A percentile compares a stretch with the other conserved stretches of the same genome.
Conservation (phyloP, 2,797 vertebrate species). For the Trematomus bernacchii region DNA sequence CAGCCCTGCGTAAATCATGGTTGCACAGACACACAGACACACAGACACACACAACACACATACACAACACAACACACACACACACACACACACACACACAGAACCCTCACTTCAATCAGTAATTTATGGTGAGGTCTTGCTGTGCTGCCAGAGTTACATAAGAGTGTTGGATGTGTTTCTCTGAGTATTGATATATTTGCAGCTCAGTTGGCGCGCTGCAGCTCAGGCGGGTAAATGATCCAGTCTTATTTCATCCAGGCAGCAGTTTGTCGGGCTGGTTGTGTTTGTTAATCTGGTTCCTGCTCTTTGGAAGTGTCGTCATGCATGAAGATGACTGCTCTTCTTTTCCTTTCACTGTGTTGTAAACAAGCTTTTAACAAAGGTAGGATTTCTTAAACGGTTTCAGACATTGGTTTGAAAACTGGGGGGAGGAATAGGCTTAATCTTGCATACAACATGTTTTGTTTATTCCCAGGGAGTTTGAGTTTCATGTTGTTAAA, state of each 20-base stretch:
- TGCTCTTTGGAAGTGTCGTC: not conserved
- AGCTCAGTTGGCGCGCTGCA: not conserved
- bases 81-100: not conserved
- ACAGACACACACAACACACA: not conserved
- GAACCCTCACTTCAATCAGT: conserved; percentile 60
- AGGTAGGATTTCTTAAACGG: too few species aligned
- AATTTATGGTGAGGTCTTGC: conserved; percentile 68
- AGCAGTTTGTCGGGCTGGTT: conserved; percentile 27
- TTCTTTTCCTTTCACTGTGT: too few species aligned
- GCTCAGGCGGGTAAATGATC: not conserved
- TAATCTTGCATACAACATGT: too few species aligned
- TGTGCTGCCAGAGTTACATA: conserved; percentile 55
- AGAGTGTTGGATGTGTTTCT: conserved; percentile 17
- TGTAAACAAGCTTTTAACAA: too few species aligned
- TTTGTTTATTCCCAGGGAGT: too few species aligned
- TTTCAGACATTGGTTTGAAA: too few species aligned
- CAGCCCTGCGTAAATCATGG: conserved; percentile 79
- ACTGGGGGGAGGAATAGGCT: too few species aligned
- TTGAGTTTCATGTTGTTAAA: too few species aligned
- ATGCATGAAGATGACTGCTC: too few species aligned
- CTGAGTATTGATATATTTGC: not conserved
- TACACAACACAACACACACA: not conserved
- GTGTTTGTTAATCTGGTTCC: conserved; percentile 15
- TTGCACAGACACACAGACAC: not conserved
- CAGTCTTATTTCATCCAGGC: not conserved